Evolutionary conservation across 92 coral and sea anemone species (phyloP).

Genomic region (Zoanthus sansibaricus): DNA sequence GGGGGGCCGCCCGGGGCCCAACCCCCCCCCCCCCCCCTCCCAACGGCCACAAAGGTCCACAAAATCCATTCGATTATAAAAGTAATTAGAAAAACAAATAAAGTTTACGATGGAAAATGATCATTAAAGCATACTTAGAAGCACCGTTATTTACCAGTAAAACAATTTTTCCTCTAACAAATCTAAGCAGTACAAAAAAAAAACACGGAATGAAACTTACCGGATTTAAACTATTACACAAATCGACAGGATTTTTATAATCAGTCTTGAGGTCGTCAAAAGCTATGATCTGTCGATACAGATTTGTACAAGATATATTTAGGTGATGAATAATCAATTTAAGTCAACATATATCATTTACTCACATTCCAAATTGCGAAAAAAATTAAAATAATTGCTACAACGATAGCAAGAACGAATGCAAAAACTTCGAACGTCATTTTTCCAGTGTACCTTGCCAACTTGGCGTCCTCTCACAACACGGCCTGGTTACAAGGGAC

Average conservation of each 20-base stretch:
- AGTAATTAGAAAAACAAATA: too few relatives aligned
- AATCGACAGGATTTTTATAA: slow-evolving; percentile 97
- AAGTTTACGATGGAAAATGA: too few relatives aligned
- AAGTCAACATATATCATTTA: background rate
- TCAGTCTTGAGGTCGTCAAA: slow-evolving; percentile 98
- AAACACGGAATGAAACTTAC: slow-evolving; percentile 53
- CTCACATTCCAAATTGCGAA: slow-evolving; percentile 99
- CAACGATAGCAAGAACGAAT: slow-evolving; percentile 89
- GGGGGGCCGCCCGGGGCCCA: too few relatives aligned
- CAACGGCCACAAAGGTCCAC: too few relatives aligned
- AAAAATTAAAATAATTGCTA: slow-evolving; percentile 91
- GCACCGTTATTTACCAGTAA: too few relatives aligned
- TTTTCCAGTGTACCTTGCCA: slow-evolving; percentile 55
- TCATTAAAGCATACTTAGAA: too few relatives aligned
- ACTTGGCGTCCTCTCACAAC: slow-evolving; percentile 53
- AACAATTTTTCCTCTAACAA: background rate
- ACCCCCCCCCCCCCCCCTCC: too few relatives aligned
- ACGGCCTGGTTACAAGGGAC: slow-evolving; percentile 20
- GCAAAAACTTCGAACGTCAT: slow-evolving; percentile 96
- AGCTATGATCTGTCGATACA: slow-evolving; percentile 82
- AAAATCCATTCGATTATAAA: too few relatives aligned
- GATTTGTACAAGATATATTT: background rate
- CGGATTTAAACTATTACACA: slow-evolving; percentile 95
- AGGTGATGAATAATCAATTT: background rate
- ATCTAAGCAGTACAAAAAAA: background rate